phyloP scores from a whole-genome alignment of 1,140 invertebrate genomes.

The Atta colombica region DNA sequence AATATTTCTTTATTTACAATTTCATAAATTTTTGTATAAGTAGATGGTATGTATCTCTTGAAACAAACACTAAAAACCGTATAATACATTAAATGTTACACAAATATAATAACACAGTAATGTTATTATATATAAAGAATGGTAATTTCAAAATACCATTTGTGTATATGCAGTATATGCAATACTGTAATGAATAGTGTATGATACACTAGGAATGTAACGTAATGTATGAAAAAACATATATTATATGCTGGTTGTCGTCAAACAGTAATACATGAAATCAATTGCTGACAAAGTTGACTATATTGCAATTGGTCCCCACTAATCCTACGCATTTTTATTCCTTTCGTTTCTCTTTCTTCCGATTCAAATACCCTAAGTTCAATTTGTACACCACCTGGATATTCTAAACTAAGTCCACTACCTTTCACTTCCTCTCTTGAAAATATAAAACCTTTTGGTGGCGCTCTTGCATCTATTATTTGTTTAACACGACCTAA shows the following conservation, averaged over 20 bases:
- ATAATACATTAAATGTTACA: constrained; percentile 75
- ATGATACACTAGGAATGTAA: constrained; percentile 85
- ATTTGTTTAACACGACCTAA: constrained; percentile 93
- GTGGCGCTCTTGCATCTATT: constrained; percentile 92
- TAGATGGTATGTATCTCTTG: constrained; percentile 20
- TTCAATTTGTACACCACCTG: constrained; percentile 95
- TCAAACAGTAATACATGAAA: constrained; percentile 94
- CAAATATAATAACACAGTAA: constrained; percentile 73
- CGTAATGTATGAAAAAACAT: constrained; percentile 78
- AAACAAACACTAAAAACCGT: constrained; percentile 61
- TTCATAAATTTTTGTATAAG: constrained; percentile 24
- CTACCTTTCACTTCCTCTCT: constrained; percentile 84
- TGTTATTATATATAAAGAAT: constrained; percentile 63
- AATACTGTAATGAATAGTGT: constrained; percentile 82
- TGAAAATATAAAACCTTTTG: constrained; percentile 90
- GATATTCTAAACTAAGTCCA: constrained; percentile 91
- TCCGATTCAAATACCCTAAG: constrained; percentile 93
- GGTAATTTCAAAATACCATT: constrained; percentile 74
- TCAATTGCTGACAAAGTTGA: constrained; percentile 95
- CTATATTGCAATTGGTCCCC: constrained; percentile 96
- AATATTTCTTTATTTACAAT: constrained; percentile 20
- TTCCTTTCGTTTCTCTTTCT: constrained; percentile 92
- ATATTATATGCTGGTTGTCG: constrained; percentile 82
- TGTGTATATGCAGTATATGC: constrained; percentile 79
- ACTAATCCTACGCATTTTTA: constrained; percentile 96